phyloP scores from a whole-genome alignment of 2,888 invertebrate genomes.

The Scaptomyza flava region DNA sequence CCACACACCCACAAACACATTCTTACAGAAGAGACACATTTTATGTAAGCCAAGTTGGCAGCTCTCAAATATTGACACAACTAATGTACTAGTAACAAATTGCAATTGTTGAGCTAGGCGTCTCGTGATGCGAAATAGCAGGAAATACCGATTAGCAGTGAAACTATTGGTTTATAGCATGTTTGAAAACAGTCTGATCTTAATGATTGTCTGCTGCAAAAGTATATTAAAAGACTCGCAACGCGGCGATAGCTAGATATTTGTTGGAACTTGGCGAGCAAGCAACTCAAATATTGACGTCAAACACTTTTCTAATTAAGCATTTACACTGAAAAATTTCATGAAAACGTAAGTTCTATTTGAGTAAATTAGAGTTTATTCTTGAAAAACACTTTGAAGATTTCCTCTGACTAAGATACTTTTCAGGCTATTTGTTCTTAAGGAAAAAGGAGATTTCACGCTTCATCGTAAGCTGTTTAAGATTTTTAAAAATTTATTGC shows the following conservation, averaged over 20 bases:
- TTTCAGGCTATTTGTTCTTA: too few species aligned
- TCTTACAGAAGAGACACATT: constrained; percentile 8
- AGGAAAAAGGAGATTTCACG: too few species aligned
- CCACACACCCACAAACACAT: not conserved
- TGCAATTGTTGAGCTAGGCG: constrained; percentile 24
- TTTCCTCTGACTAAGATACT: too few species aligned
- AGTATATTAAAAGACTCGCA: constrained; percentile 8
- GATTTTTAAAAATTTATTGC: not conserved
- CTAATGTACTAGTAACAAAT: constrained; percentile 46
- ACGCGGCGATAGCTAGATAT: constrained; percentile 33
- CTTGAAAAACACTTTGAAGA: too few species aligned
- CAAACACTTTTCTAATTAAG: constrained; percentile 2
- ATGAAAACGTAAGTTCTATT: too few species aligned
- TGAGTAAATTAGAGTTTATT: too few species aligned
- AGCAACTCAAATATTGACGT: constrained; percentile 4
- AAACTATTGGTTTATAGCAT: constrained; percentile 24
- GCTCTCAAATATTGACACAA: constrained; percentile 63
- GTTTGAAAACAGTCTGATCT: constrained; percentile 12
- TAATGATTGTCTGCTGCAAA: constrained; percentile 26
- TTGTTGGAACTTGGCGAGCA: constrained; percentile 42
- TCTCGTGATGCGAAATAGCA: constrained; percentile 7
- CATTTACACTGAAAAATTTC: not conserved
- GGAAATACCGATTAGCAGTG: constrained; percentile 28
- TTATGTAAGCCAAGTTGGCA: constrained; percentile 21
- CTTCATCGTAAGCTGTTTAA: not conserved